phyloP scores from a whole-genome alignment of 2,113 vertebrate species.

The Callaeas wilsoni region DNA sequence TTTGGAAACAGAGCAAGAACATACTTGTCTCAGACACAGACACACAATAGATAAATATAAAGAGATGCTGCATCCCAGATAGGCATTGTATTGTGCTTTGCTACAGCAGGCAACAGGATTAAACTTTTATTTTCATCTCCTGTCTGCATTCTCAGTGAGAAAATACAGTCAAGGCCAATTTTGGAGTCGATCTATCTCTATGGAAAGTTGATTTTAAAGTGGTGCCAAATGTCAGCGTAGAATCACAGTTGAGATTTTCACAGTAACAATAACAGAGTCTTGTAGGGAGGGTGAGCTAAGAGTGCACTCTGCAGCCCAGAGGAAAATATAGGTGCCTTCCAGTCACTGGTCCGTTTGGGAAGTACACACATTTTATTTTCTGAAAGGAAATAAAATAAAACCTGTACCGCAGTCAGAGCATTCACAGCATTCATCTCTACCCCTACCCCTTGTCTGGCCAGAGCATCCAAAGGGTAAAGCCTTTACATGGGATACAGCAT shows the following conservation, averaged over 20 bases:
- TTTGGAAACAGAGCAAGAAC: not conserved
- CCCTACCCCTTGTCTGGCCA: not conserved
- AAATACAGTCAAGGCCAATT: not conserved
- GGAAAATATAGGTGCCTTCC: not conserved
- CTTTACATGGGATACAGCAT: not conserved
- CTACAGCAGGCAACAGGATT: not conserved
- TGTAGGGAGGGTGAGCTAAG: not conserved
- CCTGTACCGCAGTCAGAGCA: too few relatives aligned
- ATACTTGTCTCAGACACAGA: not conserved
- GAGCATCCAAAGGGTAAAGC: not conserved
- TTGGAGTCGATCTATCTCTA: not conserved
- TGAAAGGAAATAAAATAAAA: too few relatives aligned
- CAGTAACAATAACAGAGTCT: not conserved
- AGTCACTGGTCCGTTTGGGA: not conserved
- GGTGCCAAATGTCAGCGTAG: not conserved
- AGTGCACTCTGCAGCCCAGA: conserved; percentile 34
- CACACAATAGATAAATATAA: not conserved
- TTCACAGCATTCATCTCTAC: not conserved
- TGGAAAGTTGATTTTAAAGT: conserved; percentile 35
- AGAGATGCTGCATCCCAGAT: not conserved
- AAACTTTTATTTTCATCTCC: conserved; percentile 16
- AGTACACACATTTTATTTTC: not conserved
- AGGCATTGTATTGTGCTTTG: not conserved
- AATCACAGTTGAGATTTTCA: not conserved
- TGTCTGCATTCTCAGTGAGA: conserved; percentile 9